Conservation (phyloP, 2,113 vertebrate genomes). For the Bungarus multicinctus region DNA sequence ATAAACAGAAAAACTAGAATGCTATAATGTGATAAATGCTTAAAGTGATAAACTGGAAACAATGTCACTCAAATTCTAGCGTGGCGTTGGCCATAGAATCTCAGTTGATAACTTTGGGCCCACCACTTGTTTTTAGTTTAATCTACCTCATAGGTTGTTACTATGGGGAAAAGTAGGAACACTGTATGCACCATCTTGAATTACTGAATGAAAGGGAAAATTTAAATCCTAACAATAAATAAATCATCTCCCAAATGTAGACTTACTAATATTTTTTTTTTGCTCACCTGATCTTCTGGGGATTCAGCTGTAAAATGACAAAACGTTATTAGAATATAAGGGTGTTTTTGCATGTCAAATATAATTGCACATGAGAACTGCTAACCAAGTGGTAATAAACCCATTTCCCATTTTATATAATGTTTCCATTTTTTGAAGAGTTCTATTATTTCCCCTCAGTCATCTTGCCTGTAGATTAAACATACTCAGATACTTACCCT, state of each 20-base stretch:
- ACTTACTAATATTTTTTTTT: neutral
- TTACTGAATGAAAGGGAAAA: neutral
- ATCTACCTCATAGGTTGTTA: neutral
- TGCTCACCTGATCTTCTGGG: constrained; percentile 63
- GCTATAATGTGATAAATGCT: neutral
- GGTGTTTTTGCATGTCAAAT: neutral
- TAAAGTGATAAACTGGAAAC: neutral
- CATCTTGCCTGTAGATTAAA: neutral
- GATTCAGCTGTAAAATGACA: constrained; percentile 65
- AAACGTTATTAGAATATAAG: constrained; percentile 9
- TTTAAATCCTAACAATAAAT: neutral
- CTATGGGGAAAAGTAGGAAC: neutral
- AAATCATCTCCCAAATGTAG: neutral
- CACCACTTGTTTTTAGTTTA: neutral
- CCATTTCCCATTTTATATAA: neutral
- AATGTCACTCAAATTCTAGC: neutral
- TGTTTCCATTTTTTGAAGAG: neutral
- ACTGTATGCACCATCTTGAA: neutral
- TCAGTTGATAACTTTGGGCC: neutral
- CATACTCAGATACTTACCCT: neutral
- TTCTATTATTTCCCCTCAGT: neutral
- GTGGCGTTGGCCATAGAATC: neutral
- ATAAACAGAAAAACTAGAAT: neutral
- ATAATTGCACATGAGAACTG: neutral
- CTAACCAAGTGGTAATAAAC: neutral